Conservation (phyloP, 2,888 invertebrate species). For the Onthophagus sagittarius region DNA sequence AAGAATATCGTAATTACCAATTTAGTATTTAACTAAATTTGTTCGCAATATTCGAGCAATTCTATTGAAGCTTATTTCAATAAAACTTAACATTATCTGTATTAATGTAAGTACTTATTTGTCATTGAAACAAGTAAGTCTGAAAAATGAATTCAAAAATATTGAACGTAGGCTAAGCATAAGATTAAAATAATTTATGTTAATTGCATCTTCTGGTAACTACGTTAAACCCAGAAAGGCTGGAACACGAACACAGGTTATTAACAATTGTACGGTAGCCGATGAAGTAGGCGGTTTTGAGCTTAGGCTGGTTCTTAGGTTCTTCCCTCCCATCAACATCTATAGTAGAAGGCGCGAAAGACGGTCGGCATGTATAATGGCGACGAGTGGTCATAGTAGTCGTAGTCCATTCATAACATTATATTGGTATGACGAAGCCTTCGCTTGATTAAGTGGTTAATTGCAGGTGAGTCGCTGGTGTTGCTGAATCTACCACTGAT, state of each 20-base stretch:
- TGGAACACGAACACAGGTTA: conserved; percentile 9
- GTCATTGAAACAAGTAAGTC: no score
- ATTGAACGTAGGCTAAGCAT: no score
- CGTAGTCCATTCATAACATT: not conserved
- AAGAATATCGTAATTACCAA: no score
- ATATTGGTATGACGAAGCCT: not conserved
- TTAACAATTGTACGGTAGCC: conserved; percentile 19
- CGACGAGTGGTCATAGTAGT: not conserved
- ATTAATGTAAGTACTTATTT: no score
- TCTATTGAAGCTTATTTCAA: no score
- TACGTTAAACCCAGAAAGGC: not conserved
- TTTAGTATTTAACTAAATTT: no score
- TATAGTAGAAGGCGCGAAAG: not conserved
- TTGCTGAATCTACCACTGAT: not conserved
- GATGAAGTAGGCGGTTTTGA: not conserved
- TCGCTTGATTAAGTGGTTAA: not conserved
- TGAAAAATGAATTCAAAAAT: no score
- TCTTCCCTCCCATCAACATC: not conserved
- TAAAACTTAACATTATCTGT: no score
- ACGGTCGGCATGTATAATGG: not conserved
- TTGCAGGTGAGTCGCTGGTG: not conserved
- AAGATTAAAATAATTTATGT: conserved; percentile 36
- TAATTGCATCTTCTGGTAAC: conserved; percentile 34
- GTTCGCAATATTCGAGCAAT: no score
- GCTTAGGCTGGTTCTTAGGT: not conserved